A percentile compares a stretch with the other conserved stretches of the same genome.
Evolutionary conservation across 2,888 invertebrate genomes (phyloP).

Genomic region (Peribatodes rhomboidaria): DNA sequence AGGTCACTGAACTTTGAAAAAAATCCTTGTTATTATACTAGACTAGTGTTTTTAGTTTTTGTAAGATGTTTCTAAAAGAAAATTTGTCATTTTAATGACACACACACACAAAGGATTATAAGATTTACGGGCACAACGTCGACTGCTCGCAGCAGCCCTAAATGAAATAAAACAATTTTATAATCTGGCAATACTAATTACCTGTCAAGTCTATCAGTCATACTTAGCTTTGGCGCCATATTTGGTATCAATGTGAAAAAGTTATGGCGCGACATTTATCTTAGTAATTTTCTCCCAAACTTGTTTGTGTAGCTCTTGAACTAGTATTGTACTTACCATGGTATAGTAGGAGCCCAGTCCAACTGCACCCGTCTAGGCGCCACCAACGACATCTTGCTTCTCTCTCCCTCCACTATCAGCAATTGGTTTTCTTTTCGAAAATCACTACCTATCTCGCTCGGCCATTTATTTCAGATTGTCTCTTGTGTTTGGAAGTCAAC

Average conservation of each 20-base stretch:
- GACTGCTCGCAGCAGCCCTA: no score
- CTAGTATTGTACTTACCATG: slow-evolving; percentile 82
- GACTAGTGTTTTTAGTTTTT: no score
- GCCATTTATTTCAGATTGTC: slow-evolving; percentile 28
- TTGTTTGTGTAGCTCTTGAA: no score
- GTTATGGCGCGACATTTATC: not conserved
- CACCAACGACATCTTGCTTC: slow-evolving; percentile 75
- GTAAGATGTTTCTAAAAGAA: no score
- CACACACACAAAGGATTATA: not conserved
- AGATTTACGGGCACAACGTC: no score
- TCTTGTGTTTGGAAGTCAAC: not conserved
- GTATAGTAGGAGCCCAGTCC: slow-evolving; percentile 77
- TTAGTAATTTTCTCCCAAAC: not conserved
- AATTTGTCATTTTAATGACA: no score
- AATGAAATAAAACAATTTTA: not conserved
- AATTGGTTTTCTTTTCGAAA: slow-evolving; percentile 16
- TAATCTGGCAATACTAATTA: not conserved
- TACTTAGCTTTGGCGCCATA: not conserved
- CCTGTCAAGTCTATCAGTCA: not conserved
- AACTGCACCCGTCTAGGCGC: slow-evolving; percentile 78
- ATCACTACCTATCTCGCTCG: slow-evolving; percentile 12
- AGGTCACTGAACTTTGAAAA: slow-evolving; percentile 71
- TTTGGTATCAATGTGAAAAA: not conserved
- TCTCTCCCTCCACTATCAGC: slow-evolving; percentile 53
- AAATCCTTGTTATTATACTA: no score